Evolutionary conservation across 2,888 invertebrate genomes (phyloP).

Genomic region (Alviniconcha strummeri): DNA sequence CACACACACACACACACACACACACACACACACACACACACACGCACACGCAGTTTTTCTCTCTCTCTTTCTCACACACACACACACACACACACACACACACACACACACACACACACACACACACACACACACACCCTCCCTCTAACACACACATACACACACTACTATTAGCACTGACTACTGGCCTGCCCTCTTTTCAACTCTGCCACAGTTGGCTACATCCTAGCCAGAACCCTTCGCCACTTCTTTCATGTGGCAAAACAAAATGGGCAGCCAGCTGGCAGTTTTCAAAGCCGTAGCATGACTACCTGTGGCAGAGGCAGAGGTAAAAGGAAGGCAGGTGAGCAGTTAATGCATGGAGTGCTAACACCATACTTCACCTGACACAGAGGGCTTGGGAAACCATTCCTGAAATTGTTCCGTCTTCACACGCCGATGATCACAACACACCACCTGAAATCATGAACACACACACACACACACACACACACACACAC

Average conservation of each 20-base stretch:
- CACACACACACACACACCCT: neutral
- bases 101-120: neutral
- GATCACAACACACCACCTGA: constrained; percentile 74
- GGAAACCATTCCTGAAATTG: constrained; percentile 72
- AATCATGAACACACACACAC: neutral
- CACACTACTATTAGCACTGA: too few relatives aligned
- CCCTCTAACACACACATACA: neutral
- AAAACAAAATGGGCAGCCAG: too few relatives aligned
- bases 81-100: neutral
- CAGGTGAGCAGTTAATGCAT: too few relatives aligned
- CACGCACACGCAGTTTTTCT: neutral
- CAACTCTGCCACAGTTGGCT: too few relatives aligned
- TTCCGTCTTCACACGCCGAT: constrained; percentile 72
- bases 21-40: neutral
- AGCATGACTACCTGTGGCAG: too few relatives aligned
- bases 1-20: neutral
- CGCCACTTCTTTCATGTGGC: too few relatives aligned
- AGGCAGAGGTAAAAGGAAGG: too few relatives aligned
- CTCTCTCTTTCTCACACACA: neutral
- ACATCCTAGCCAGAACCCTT: too few relatives aligned
- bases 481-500: neutral
- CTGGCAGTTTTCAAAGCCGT: too few relatives aligned
- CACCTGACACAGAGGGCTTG: constrained; percentile 58
- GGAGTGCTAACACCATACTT: neutral
- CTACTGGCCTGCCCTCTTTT: too few relatives aligned